Evolutionary conservation across 2,113 vertebrate genomes (phyloP).

Genomic region (Perognathus longimembris): DNA sequence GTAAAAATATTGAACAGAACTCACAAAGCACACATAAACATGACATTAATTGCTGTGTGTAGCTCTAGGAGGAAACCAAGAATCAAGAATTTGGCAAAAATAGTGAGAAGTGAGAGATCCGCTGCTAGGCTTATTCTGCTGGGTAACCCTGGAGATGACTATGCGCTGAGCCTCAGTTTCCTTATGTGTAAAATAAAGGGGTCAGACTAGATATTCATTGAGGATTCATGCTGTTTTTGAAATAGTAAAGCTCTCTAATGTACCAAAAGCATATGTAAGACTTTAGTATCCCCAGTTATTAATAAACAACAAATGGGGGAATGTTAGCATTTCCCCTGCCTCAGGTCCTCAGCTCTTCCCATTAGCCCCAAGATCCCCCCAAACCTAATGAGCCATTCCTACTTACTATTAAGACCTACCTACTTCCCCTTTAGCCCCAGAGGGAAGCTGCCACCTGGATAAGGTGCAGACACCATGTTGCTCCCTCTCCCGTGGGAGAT

Average conservation of each 20-base stretch:
- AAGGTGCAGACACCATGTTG: too few relatives aligned
- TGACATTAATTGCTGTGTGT: not conserved
- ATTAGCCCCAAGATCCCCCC: too few relatives aligned
- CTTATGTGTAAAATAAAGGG: conserved; percentile 13
- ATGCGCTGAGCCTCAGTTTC: conserved; percentile 16
- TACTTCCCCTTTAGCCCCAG: too few relatives aligned
- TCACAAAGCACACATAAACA: not conserved
- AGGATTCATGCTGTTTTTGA: not conserved
- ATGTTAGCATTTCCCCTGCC: too few relatives aligned
- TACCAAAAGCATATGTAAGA: conserved; percentile 27
- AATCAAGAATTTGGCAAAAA: not conserved
- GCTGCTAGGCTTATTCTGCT: not conserved
- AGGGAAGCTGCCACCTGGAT: too few relatives aligned
- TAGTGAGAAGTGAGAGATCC: not conserved
- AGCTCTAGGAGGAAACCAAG: not conserved
- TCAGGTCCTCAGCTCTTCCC: too few relatives aligned
- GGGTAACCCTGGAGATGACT: not conserved
- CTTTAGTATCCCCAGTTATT: too few relatives aligned
- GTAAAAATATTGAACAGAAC: conserved; percentile 39
- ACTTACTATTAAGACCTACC: too few relatives aligned
- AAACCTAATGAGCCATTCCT: too few relatives aligned
- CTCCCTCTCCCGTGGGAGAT: too few relatives aligned
- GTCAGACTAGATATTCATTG: not conserved
- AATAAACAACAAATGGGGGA: too few relatives aligned
- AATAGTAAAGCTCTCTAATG: not conserved